Evolutionary conservation across 2,113 vertebrate genomes (phyloP), one percentile per base, ranked within the genome.

Genomic region (Cygnus buccinator): DNA sequence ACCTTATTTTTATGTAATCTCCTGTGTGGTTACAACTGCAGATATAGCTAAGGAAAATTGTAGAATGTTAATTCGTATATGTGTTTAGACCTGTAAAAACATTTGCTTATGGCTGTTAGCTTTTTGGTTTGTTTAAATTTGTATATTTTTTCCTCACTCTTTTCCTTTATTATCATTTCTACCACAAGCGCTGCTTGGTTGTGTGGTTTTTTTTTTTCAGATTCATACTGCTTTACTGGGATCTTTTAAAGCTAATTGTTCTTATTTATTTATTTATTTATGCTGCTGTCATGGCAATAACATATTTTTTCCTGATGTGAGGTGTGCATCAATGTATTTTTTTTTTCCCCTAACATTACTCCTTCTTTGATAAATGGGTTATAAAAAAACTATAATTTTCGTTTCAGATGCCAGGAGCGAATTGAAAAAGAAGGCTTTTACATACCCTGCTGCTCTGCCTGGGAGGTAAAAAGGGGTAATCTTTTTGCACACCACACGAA

Each of bases 381-480:
- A 85, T 87, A 84, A 88, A 95, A 55, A 88, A 46, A 0, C 3
- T 62, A 71, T 72, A 18, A 81, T 88, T 94, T 93, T 96, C 65
- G 58, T 92, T 92, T 94, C 86, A 84, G 48, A 66, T 89, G 33
- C 66, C 33, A 78, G 83, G 61, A 94, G 11, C 52, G 65, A 92
- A 33, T 75, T 63, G 76, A 87, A 88, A 96, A 84, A 94, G 50
- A 75, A 2, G 63, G 70, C n/a, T 90, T 92, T 76, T 93, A 88
- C 73, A 54, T 93, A 89, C 11, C 73, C 72, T 81, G 75, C 65
- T 94, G 90, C 65, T 95, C 65, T 95, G 80, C 86, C 91, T 95
- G 62, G 80, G 89, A 97, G 80, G 76, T 81, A 93, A 68, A 74
- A 86, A 75, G 75, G 68, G 92, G 55, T 78, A 96, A 90, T 85